A percentile compares a stretch with the other conserved stretches of the same genome.
Evolutionary conservation across 2,797 vertebrate genomes (phyloP).

Genomic region (Oophaga sylvatica): DNA sequence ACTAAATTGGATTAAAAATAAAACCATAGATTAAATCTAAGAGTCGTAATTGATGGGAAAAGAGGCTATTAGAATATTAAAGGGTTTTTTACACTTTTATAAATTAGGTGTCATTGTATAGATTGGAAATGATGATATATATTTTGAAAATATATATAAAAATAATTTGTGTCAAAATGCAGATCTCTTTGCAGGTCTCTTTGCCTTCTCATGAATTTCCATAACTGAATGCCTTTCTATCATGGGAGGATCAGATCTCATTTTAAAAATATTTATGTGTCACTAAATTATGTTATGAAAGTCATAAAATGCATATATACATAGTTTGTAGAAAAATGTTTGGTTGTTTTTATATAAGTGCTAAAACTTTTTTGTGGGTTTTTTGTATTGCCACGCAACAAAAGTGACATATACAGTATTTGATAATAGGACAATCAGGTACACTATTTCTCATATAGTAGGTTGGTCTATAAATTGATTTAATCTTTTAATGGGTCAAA

Average conservation of each 20-base stretch:
- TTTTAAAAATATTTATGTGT: neutral
- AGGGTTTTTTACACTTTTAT: constrained; percentile 15
- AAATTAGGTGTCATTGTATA: constrained; percentile 14
- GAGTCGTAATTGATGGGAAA: constrained; percentile 50
- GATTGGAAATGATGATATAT: neutral
- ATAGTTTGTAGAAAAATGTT: neutral
- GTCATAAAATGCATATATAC: neutral
- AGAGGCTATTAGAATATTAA: constrained; percentile 53
- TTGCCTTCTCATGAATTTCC: neutral
- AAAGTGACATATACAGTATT: neutral
- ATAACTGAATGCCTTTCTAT: neutral
- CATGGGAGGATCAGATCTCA: neutral
- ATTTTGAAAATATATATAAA: neutral
- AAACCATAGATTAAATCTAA: constrained; percentile 27
- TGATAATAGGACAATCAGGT: no score
- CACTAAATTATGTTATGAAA: neutral
- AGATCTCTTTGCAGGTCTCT: neutral
- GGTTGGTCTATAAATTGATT: neutral
- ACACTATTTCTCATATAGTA: neutral
- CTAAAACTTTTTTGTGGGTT: neutral
- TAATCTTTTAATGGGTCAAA: neutral
- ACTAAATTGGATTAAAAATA: constrained; percentile 57
- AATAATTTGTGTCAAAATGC: neutral
- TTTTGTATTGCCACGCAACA: neutral
- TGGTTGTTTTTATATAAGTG: neutral